phyloP scores from a whole-genome alignment of 1,140 invertebrate species.

The Panagrolaimus sp. region DNA sequence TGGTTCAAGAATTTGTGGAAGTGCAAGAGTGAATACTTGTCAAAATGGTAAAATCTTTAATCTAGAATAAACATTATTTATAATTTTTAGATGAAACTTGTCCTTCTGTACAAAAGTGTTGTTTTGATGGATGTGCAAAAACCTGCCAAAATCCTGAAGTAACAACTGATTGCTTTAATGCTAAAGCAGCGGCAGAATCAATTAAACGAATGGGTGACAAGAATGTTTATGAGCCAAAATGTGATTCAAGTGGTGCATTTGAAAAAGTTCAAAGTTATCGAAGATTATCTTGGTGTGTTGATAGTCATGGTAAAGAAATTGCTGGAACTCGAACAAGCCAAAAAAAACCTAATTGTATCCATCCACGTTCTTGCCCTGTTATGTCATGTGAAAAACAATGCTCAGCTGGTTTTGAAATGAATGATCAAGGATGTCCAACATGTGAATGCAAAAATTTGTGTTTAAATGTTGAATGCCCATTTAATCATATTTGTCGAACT shows the following conservation, averaged over 20 bases:
- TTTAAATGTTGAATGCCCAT: conserved; percentile 29
- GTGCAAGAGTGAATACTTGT: conserved; percentile 13
- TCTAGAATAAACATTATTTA: neutral
- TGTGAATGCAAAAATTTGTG: conserved; percentile 41
- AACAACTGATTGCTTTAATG: conserved; percentile 25
- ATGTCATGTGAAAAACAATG: conserved; percentile 30
- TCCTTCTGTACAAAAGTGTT: conserved; percentile 34
- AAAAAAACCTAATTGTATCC: conserved; percentile 35
- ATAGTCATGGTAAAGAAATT: conserved; percentile 35
- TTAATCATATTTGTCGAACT: conserved; percentile 38
- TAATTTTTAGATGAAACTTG: conserved; percentile 19
- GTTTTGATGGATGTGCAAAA: conserved; percentile 46
- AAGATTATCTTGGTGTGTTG: conserved; percentile 40
- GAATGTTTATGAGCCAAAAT: conserved; percentile 29
- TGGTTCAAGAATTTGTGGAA: conserved; percentile 26
- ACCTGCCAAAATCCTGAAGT: conserved; percentile 19
- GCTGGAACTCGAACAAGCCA: conserved; percentile 21
- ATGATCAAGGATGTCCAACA: conserved; percentile 31
- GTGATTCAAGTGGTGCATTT: conserved; percentile 35
- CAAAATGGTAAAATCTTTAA: neutral
- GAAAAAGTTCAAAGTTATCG: conserved; percentile 30
- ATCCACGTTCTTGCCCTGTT: conserved; percentile 40
- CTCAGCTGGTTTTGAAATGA: conserved; percentile 29
- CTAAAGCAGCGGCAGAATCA: conserved; percentile 18
- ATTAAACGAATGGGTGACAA: neutral